Base-by-base conservation (phyloP, 2,888 invertebrate species). In the Helleia helle region DNA sequence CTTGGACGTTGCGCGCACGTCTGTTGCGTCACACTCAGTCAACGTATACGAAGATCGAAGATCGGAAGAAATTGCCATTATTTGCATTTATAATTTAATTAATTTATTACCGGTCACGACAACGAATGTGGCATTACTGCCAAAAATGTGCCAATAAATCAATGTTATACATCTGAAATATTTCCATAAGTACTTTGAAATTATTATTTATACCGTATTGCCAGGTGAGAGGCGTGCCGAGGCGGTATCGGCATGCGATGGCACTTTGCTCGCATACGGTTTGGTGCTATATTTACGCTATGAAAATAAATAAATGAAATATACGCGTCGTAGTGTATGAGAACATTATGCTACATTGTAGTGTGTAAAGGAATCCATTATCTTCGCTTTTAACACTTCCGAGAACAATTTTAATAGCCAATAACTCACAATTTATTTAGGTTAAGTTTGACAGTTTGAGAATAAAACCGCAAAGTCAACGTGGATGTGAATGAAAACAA, bases 21-120 rank as follows among this genome's bases (percentile, higher is more conserved):
- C 24, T 36, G 11, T 25, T 15, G 40, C 7, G 12, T 25, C 17
- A 25, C 15, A 12, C 28, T 15, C 38, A 22, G 39, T 31, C 24
- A 24, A 31, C 24, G 31, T 40, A 40, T 30, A 40, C 39, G 30
- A 31, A 40, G 22, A 31, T 25, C 39, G 39, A 25, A 11, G 25
- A 49, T n/a, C n/a, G n/a, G n/a, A 71, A 62, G 63, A 64, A 65
- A 65, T 72, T 80, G 83, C 83, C 83, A 83, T 84, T 79, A 70
- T 68, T 73, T 81, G 83, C 83, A 84, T 84, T 84, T 84, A 83
- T 71, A 65, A 62, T 71, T 63, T 66, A 69, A 66, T 63, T 67
- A 60, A 63, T 69, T 65, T 56, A 66, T 62, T 63, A 71, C 62
- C 63, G 47, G 46, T 50, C 47, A 46, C 40, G 46, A 62, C 64